Conservation (phyloP, 2,797 vertebrate genomes). For the Enoplosus armatus region DNA sequence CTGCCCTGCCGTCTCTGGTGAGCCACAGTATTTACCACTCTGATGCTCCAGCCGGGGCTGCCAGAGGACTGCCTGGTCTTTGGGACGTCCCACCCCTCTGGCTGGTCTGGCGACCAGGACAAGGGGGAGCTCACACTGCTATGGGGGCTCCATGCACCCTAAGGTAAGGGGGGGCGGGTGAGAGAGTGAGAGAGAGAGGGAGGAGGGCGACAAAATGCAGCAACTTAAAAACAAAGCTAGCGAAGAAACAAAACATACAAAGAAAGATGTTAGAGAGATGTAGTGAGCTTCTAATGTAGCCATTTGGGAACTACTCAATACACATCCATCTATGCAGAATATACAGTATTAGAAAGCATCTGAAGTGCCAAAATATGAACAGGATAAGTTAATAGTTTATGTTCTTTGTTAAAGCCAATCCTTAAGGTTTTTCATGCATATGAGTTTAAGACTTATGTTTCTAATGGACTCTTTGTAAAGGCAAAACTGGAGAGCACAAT, state of each 20-base stretch:
- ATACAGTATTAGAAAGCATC: slow-evolving; percentile 36
- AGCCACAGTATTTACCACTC: slow-evolving; percentile 95
- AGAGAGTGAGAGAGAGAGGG: slow-evolving; percentile 83
- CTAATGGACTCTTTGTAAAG: slow-evolving; percentile 3
- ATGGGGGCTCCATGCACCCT: slow-evolving; percentile 99
- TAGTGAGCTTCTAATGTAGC: slow-evolving; percentile 69
- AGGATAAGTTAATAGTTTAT: slow-evolving; percentile 32
- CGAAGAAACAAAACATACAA: slow-evolving; percentile 90
- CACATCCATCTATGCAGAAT: slow-evolving; percentile 46
- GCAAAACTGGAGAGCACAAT: slow-evolving; percentile 35
- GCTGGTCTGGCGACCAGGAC: slow-evolving; percentile 95
- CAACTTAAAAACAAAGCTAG: slow-evolving; percentile 92
- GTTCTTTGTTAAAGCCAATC: slow-evolving; percentile 37
- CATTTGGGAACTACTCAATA: slow-evolving; percentile 44
- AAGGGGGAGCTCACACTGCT: slow-evolving; percentile 98
- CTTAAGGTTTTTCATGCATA: slow-evolving; percentile 58
- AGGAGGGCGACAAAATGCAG: slow-evolving; percentile 90
- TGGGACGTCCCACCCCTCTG: slow-evolving; percentile 97
- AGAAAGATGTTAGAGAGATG: slow-evolving; percentile 86
- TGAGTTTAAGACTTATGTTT: slow-evolving; percentile 37
- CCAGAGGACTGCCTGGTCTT: slow-evolving; percentile 97
- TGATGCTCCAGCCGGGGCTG: slow-evolving; percentile 98
- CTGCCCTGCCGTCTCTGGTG: slow-evolving; percentile 66
- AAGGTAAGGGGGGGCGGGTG: slow-evolving; percentile 90
- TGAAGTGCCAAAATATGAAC: slow-evolving; percentile 33